phyloP scores from a whole-genome alignment of 2,888 invertebrate species.

The Ferdinandea cuprea region DNA sequence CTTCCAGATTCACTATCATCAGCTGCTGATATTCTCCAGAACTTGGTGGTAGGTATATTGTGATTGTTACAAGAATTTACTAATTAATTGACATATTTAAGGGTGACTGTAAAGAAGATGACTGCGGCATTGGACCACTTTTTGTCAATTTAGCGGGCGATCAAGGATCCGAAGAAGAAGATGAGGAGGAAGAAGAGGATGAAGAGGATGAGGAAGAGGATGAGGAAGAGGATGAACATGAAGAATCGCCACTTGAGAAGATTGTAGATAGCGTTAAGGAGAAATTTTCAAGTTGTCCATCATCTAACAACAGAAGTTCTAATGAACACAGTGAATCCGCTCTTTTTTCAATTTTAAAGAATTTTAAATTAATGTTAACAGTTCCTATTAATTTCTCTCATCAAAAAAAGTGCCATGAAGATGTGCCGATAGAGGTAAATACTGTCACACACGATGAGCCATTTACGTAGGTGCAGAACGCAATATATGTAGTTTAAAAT shows the following conservation, averaged over 20 bases:
- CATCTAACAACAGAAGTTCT: not conserved
- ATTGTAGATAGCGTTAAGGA: not conserved
- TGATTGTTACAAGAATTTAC: not conserved
- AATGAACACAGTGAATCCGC: not conserved
- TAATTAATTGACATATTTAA: not conserved
- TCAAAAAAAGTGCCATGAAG: not conserved
- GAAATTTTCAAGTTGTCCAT: not conserved
- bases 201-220: not conserved
- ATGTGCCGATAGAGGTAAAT: not conserved
- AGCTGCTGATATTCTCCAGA: not conserved
- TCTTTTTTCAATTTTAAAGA: conserved; percentile 4
- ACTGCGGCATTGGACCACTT: not conserved
- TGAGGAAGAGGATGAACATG: not conserved
- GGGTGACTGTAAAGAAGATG: not conserved
- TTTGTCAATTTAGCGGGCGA: not conserved
- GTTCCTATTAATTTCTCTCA: conserved; percentile 1
- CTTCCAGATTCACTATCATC: not conserved
- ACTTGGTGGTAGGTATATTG: not conserved
- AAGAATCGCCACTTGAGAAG: not conserved
- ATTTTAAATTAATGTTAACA: not conserved
- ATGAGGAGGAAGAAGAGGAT: too few species aligned
- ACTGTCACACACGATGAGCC: not conserved
- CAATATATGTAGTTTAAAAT: not conserved
- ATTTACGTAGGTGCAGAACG: not conserved
- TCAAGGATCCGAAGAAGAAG: not conserved